These are phyloP conservation scores for Pardalotus punctatus DNA, from an alignment of 2,113 vertebrate species.

Conservation along the genomic window DNA sequence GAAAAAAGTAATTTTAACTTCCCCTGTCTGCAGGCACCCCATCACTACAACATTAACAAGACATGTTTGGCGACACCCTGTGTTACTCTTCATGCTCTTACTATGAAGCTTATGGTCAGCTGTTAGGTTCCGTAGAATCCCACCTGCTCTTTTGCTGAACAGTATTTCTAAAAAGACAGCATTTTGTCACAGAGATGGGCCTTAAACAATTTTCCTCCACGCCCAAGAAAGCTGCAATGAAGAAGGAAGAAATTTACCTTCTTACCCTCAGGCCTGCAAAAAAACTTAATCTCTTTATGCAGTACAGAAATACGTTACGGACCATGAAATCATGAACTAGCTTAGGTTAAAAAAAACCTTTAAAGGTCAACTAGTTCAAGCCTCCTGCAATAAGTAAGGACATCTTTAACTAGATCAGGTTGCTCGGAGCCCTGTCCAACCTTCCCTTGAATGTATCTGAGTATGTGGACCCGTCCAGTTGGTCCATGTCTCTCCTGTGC, in stretches of 20 bases:
- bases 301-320: background rate
- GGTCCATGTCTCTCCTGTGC: too few species aligned
- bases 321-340: rapidly evolving
- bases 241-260: background rate
- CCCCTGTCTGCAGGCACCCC: background rate
- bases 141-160: background rate
- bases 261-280: background rate
- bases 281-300: background rate
- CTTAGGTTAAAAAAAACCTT: background rate
- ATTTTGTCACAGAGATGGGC: background rate
- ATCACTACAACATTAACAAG: background rate
- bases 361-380: background rate
- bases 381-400: background rate
- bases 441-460: background rate
- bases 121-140: background rate
- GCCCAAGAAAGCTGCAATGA: background rate
- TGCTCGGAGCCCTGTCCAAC: background rate
- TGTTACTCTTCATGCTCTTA: background rate
- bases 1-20: background rate
- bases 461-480: background rate
- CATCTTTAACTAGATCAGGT: background rate
- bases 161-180: background rate
- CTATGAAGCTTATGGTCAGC: background rate
- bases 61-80: background rate
- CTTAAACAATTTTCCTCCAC: background rate